Evolutionary conservation across 2,113 vertebrate species (phyloP), one percentile per base, ranked within the genome.

Genomic region (Stigmatopora nigra): DNA sequence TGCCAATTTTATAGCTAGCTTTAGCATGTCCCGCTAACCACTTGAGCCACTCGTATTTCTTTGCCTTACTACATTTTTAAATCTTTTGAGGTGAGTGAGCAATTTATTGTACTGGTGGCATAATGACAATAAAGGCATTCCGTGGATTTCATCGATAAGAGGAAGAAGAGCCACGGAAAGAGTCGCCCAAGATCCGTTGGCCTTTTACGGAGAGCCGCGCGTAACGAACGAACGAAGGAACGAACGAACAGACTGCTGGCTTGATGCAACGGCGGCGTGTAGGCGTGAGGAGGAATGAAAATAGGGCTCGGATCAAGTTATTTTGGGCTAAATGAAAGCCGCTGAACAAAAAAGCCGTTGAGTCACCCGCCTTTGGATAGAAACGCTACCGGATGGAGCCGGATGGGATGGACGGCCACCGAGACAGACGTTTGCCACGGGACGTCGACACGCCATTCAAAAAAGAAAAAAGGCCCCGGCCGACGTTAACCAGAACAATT

Each of bases 261-360:
- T 69, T 73, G 78, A 77, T 74, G 80, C 78, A 68, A 76, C 61
- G 79, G 80, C 78, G 70, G 78, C 61, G 79, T 83, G 86, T 84
- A 73, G 86, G 86, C 63, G 73, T 80, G 74, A 77, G 76, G 76
- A 86, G 73, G 65, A 84, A 83, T 85, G 76, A 84, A 86, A 84
- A 83, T 84, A 83, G 82, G 82, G 69, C 77, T 83, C 67, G 82
- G 80, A 83, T 84, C 82, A 83, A 86, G 79, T 77, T 87, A 87
- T 87, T 86, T 83, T 82, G 17, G 71, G 79, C 74, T 73, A 73
- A 84, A 84, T 79, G 69, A 71, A 84, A 80, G 73, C 78, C 61
- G 67, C 68, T 19, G 67, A 84, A 82, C 81, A 83, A 84, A 84
- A 31, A 82, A 77, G 77, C 70, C 78, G 83, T 87, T 84, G 84